Evolutionary conservation across 2,113 vertebrate genomes (phyloP).

Genomic region (Marmota flaviventris): DNA sequence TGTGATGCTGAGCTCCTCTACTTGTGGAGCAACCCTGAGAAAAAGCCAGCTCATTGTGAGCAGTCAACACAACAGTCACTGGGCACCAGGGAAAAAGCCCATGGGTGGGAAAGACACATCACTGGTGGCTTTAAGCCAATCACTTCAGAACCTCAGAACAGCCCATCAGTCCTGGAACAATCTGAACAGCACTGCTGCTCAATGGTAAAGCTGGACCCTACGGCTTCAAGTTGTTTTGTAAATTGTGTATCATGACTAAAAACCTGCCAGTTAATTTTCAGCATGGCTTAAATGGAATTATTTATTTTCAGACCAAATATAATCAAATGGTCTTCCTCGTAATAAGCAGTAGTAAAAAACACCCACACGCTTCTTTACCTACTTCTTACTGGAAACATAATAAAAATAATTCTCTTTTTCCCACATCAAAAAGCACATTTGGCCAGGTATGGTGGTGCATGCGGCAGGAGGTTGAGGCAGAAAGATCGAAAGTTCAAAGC

Average conservation of each 20-base stretch:
- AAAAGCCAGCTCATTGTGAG: background rate
- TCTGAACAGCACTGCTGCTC: background rate
- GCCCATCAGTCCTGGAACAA: background rate
- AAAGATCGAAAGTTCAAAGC: no score
- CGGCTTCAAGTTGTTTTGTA: background rate
- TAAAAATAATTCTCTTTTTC: background rate
- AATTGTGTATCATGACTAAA: background rate
- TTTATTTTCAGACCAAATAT: slow-evolving; percentile 5
- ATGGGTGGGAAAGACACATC: background rate
- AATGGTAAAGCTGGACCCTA: background rate
- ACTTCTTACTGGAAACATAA: background rate
- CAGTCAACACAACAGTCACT: background rate
- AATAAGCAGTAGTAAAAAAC: background rate
- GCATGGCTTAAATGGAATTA: background rate
- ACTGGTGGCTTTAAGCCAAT: background rate
- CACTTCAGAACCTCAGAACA: background rate
- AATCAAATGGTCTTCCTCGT: background rate
- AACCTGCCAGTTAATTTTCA: background rate
- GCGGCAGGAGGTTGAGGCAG: no score
- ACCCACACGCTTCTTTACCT: background rate
- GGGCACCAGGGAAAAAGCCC: background rate
- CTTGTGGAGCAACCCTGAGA: background rate
- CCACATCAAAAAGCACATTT: background rate
- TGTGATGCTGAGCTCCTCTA: background rate
- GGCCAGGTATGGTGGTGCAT: no score